A percentile compares a stretch with the other conserved stretches of the same genome.
phyloP scores from a whole-genome alignment of 1,140 invertebrate species.

The Augochlora pura region DNA sequence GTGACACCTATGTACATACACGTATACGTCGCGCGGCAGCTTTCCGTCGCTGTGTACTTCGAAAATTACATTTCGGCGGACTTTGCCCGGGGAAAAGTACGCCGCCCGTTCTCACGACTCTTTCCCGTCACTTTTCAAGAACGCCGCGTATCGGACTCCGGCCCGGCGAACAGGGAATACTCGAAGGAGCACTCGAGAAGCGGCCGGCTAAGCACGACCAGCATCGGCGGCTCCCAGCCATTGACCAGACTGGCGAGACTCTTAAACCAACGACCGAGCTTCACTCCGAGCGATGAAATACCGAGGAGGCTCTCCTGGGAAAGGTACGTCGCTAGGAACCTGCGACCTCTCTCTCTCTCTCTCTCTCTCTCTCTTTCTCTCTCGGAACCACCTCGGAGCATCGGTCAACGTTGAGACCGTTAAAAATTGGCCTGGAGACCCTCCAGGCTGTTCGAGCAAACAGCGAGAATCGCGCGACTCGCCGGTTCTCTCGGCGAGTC shows the following conservation, averaged over 20 bases:
- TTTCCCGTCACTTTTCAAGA: conserved; percentile 48
- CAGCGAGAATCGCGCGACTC: no score
- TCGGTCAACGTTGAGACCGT: no score
- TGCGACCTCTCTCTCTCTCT: no score
- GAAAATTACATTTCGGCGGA: no score
- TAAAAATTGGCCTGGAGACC: no score
- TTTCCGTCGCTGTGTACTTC: no score
- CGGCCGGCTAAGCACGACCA: conserved; percentile 71
- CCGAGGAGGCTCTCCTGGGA: conserved; percentile 89
- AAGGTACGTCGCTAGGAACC: conserved; percentile 80
- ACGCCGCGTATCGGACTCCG: conserved; percentile 75
- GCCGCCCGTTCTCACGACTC: neutral
- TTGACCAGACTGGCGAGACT: conserved; percentile 85
- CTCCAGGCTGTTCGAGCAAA: no score
- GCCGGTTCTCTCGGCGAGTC: no score
- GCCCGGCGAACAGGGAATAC: conserved; percentile 65
- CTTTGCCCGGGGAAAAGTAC: neutral
- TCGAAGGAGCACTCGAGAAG: conserved; percentile 68
- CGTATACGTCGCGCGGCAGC: no score
- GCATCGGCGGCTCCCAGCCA: conserved; percentile 76
- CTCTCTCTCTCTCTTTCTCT: no score
- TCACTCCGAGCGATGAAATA: conserved; percentile 78
- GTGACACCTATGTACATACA: no score
- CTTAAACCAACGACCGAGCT: conserved; percentile 83
- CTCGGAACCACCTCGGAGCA: no score